A percentile compares a stretch with the other conserved stretches of the same genome.
phyloP scores from a whole-genome alignment of 2,888 invertebrate genomes.

The Steinernema hermaphroditum region DNA sequence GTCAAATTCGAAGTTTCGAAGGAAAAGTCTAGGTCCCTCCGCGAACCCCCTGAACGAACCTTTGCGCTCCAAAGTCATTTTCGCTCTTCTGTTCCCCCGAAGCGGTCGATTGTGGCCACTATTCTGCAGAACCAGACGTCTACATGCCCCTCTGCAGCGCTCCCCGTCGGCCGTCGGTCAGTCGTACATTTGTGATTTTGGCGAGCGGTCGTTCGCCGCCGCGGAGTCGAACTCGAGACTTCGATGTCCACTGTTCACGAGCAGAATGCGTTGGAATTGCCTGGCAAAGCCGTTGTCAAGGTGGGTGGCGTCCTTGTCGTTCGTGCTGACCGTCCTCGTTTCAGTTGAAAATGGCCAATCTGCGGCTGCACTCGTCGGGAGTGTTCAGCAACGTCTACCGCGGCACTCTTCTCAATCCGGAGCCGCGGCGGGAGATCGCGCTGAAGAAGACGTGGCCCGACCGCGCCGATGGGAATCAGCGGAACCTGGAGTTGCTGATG shows the following conservation, averaged over 20 bases:
- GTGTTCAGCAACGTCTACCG: slow-evolving; percentile 48
- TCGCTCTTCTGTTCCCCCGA: too few relatives aligned
- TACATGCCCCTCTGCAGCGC: too few relatives aligned
- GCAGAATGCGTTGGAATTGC: slow-evolving; percentile 33
- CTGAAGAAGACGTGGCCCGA: slow-evolving; percentile 57
- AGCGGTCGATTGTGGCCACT: too few relatives aligned
- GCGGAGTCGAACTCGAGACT: background rate
- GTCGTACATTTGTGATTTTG: too few relatives aligned
- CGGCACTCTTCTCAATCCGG: slow-evolving; percentile 36
- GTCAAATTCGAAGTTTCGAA: too few relatives aligned
- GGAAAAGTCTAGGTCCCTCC: too few relatives aligned
- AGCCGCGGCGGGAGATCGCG: slow-evolving; percentile 47
- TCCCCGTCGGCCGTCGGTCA: too few relatives aligned
- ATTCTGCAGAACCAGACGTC: too few relatives aligned
- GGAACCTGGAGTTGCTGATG: slow-evolving; percentile 48
- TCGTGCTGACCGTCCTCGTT: slow-evolving; percentile 41
- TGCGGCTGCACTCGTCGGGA: slow-evolving; percentile 42
- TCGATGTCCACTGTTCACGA: slow-evolving; percentile 18
- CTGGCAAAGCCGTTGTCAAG: slow-evolving; percentile 29
- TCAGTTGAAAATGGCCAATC: slow-evolving; percentile 39
- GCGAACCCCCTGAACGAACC: too few relatives aligned
- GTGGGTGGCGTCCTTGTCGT: slow-evolving; percentile 37
- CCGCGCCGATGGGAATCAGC: slow-evolving; percentile 14
- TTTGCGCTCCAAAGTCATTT: too few relatives aligned
- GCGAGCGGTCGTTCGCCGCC: too few relatives aligned